Percentiles rank a stretch among this genome's conserved stretches.
Conservation (phyloP, 2,797 vertebrate genomes). For the Allobates femoralis region DNA sequence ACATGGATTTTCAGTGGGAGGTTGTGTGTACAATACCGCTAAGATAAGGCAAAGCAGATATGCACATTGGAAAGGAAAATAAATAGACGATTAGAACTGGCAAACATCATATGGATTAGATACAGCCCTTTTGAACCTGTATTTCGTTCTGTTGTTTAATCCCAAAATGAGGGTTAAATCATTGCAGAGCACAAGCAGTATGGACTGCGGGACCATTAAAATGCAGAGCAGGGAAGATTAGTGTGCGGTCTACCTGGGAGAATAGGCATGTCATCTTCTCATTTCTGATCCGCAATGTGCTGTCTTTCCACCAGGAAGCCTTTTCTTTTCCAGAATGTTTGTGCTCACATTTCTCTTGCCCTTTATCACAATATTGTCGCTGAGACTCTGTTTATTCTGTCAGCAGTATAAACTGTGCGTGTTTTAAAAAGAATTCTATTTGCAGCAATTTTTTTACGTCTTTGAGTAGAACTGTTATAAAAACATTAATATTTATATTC, state of each 20-base stretch:
- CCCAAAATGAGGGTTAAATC: slow-evolving; percentile 14
- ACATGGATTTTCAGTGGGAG: slow-evolving; percentile 2
- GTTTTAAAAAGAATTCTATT: slow-evolving; percentile 28
- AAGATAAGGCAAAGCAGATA: slow-evolving; percentile 19
- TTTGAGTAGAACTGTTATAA: slow-evolving; percentile 35
- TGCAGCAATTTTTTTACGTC: slow-evolving; percentile 30
- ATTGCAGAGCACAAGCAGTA: not conserved
- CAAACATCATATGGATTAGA: slow-evolving; percentile 13
- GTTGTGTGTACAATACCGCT: slow-evolving; percentile 6
- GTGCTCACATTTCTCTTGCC: not conserved
- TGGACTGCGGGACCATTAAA: not conserved
- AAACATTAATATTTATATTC: slow-evolving; percentile 61
- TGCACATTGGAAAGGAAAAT: slow-evolving; percentile 11
- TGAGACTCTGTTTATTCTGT: slow-evolving; percentile 2
- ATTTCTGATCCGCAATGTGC: not conserved
- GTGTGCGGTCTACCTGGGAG: not conserved
- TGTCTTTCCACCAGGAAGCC: not conserved
- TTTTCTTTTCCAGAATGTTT: not conserved
- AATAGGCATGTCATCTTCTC: not conserved
- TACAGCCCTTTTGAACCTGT: not conserved
- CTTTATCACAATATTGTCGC: slow-evolving; percentile 38
- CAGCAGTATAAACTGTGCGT: not conserved
- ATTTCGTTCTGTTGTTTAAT: slow-evolving; percentile 14
- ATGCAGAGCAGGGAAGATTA: not conserved
- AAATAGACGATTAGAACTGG: slow-evolving; percentile 23